Percentiles rank a stretch among this genome's conserved stretches.
These are phyloP conservation scores for Tipula helvola DNA, from an alignment of 2,888 invertebrate species.

Conservation along the genomic window DNA sequence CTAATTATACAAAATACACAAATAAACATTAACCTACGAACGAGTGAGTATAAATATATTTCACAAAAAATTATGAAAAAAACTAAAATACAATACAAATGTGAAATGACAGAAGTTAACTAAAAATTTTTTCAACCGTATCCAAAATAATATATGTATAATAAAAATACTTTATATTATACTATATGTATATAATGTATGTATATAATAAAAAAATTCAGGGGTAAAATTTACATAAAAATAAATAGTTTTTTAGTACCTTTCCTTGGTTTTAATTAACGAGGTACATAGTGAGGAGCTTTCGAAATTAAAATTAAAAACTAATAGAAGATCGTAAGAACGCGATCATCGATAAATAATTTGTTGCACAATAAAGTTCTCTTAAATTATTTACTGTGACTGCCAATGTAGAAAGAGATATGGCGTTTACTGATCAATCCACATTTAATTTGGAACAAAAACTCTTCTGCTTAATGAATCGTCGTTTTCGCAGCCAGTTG, in stretches of 20 bases:
- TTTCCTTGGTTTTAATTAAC: not conserved
- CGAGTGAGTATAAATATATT: not conserved
- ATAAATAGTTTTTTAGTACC: not conserved
- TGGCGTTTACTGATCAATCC: too few species aligned
- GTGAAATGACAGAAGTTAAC: slow-evolving; percentile 4
- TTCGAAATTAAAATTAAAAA: not conserved
- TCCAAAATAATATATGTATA: not conserved
- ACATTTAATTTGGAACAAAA: too few species aligned
- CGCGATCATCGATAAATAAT: not conserved
- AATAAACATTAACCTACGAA: not conserved
- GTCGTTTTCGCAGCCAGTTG: too few species aligned
- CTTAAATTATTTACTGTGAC: too few species aligned
- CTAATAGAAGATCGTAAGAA: too few species aligned
- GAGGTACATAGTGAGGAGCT: not conserved
- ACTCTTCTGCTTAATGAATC: too few species aligned
- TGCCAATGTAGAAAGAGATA: too few species aligned
- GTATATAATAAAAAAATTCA: not conserved
- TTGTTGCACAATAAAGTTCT: not conserved
- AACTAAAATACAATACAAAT: not conserved
- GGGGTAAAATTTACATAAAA: not conserved
- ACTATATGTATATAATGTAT: not conserved
- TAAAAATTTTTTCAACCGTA: not conserved
- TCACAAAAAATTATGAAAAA: not conserved
- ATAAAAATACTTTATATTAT: not conserved
- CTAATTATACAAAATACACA: slow-evolving; percentile 4